phyloP scores from a whole-genome alignment of 2,797 vertebrate species.

The Dicrostonyx torquatus region DNA sequence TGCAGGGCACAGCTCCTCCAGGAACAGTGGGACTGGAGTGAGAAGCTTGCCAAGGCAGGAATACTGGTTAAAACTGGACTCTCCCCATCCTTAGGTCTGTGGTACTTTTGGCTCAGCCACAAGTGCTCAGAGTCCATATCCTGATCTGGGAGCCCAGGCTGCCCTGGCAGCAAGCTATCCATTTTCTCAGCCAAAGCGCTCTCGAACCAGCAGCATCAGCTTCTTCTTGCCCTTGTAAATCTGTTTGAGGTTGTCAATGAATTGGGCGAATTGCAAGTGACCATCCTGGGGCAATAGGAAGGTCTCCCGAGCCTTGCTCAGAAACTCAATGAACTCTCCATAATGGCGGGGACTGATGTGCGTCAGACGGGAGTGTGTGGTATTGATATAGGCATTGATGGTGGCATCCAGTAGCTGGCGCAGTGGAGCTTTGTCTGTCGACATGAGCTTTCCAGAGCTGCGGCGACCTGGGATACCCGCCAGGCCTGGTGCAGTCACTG shows the following conservation, averaged over 20 bases:
- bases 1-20: constrained; percentile 83
- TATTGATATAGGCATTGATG: constrained; percentile 98
- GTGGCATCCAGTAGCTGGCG: constrained; percentile 97
- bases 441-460: constrained; percentile 99
- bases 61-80: constrained; percentile 48
- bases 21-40: constrained; percentile 75
- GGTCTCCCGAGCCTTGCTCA: constrained; percentile 97
- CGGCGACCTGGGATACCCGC: constrained; percentile 96
- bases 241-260: constrained; percentile 99
- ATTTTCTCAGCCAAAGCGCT: constrained; percentile 94
- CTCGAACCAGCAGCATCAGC: constrained; percentile 98
- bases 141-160: constrained; percentile 74
- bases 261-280: constrained; percentile 98
- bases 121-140: constrained; percentile 81
- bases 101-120: constrained; percentile 84
- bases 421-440: constrained; percentile 98
- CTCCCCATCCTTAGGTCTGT: constrained; percentile 69
- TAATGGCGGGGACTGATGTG: constrained; percentile 99
- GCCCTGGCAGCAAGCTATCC: constrained; percentile 68
- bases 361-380: constrained; percentile 98
- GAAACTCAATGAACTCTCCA: constrained; percentile 98
- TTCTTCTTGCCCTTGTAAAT: constrained; percentile 99
- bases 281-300: constrained; percentile 98
- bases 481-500: constrained; percentile 96
- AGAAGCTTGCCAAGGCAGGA: constrained; percentile 68